These are phyloP conservation scores for Polydrusus cervinus DNA, from an alignment of 2,888 invertebrate species.

Conservation along the genomic window DNA sequence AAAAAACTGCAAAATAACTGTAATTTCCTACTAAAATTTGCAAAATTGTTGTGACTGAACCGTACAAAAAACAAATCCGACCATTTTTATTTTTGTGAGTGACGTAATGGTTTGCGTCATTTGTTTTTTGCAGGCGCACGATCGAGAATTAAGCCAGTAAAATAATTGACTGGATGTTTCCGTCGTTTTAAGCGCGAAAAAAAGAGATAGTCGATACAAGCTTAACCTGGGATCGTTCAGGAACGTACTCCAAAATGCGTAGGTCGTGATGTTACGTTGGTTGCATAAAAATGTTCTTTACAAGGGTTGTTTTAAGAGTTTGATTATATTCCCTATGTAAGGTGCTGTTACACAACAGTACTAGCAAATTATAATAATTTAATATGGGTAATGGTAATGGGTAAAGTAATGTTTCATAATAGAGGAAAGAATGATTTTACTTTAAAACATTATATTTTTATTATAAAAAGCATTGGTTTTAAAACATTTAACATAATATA, in stretches of 20 bases:
- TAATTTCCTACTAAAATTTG: constrained; percentile 27
- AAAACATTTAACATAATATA: background rate
- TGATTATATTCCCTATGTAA: background rate
- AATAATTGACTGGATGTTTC: background rate
- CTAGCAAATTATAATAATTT: no score
- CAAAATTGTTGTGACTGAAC: constrained; percentile 38
- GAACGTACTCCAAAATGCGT: constrained; percentile 9
- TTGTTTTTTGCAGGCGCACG: constrained; percentile 37
- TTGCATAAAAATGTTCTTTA: background rate
- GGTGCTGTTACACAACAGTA: no score
- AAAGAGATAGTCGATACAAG: background rate
- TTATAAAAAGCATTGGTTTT: background rate
- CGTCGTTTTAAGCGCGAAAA: background rate
- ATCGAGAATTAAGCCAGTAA: background rate
- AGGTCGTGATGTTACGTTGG: background rate
- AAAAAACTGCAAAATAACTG: constrained; percentile 7
- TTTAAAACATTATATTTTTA: background rate
- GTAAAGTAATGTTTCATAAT: no score
- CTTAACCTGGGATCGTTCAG: background rate
- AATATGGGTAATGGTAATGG: no score
- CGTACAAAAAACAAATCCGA: constrained; percentile 53
- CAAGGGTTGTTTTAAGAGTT: background rate
- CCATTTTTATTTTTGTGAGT: constrained; percentile 57
- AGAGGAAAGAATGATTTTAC: background rate
- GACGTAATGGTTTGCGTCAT: constrained; percentile 57